phyloP scores from a whole-genome alignment of 2,888 invertebrate genomes.

The Loripinus fragilis region DNA sequence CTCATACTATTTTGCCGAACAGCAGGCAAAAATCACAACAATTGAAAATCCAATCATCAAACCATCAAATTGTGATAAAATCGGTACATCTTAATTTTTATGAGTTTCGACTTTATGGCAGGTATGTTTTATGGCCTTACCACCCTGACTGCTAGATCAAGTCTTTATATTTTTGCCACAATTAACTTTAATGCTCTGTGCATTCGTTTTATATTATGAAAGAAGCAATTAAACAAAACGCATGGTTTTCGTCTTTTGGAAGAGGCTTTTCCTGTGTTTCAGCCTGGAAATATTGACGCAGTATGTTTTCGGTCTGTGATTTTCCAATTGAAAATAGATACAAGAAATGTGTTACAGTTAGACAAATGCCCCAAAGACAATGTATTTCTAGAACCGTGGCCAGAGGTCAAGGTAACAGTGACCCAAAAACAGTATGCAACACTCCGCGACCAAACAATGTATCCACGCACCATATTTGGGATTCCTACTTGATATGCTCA shows the following conservation, averaged over 20 bases:
- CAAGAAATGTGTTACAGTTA: too few relatives aligned
- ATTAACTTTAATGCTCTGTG: constrained; percentile 15
- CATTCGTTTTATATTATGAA: background rate
- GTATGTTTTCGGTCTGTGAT: too few relatives aligned
- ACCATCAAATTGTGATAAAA: constrained; percentile 9
- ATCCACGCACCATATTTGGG: too few relatives aligned
- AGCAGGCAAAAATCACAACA: constrained; percentile 2
- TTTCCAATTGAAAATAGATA: too few relatives aligned
- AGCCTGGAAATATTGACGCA: too few relatives aligned
- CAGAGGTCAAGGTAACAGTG: too few relatives aligned
- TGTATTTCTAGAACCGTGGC: too few relatives aligned
- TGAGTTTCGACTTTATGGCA: constrained; percentile 9
- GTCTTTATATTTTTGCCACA: constrained; percentile 15
- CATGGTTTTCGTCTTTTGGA: background rate
- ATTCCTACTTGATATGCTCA: too few relatives aligned
- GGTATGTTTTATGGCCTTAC: constrained; percentile 10
- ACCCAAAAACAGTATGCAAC: too few relatives aligned
- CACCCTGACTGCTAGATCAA: constrained; percentile 11
- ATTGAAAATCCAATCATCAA: constrained; percentile 5
- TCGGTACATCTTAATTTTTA: constrained; percentile 20
- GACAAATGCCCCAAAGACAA: too few relatives aligned
- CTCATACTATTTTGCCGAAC: background rate
- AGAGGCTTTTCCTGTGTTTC: too few relatives aligned
- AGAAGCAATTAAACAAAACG: constrained; percentile 13
- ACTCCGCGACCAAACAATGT: too few relatives aligned